Evolutionary conservation across 1,140 invertebrate species (phyloP).

Genomic region (Metaphire vulgaris): DNA sequence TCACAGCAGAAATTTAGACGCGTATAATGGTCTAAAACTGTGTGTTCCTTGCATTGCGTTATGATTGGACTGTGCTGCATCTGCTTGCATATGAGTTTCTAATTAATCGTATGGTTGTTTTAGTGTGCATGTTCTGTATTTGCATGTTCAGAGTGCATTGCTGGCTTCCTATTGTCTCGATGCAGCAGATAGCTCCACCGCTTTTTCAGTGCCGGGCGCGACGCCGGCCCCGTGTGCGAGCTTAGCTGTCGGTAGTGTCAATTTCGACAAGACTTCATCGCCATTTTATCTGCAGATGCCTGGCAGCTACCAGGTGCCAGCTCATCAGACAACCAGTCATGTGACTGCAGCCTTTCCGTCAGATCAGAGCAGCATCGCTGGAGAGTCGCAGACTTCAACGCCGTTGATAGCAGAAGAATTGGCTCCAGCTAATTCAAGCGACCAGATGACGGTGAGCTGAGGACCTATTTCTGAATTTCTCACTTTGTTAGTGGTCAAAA

Average conservation of each 20-base stretch:
- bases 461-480: too few species aligned
- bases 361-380: neutral
- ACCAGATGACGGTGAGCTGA: too few species aligned
- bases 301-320: neutral
- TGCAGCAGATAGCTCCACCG: neutral
- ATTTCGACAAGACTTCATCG: neutral
- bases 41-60: too few species aligned
- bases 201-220: too few species aligned
- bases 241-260: neutral
- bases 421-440: neutral
- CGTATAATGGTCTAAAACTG: too few species aligned
- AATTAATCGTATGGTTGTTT: neutral
- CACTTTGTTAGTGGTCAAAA: too few species aligned
- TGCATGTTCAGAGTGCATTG: neutral
- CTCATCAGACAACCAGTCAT: too few species aligned
- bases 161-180: neutral
- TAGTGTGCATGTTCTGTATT: neutral
- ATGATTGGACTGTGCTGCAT: too few species aligned
- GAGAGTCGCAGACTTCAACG: neutral
- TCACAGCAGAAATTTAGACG: too few species aligned
- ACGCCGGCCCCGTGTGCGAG: too few species aligned
- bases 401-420: neutral
- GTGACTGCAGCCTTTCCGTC: too few species aligned
- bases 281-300: neutral
- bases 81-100: too few species aligned